Conservation (phyloP, 2,888 invertebrate species). For the Zaprionus lineosus region DNA sequence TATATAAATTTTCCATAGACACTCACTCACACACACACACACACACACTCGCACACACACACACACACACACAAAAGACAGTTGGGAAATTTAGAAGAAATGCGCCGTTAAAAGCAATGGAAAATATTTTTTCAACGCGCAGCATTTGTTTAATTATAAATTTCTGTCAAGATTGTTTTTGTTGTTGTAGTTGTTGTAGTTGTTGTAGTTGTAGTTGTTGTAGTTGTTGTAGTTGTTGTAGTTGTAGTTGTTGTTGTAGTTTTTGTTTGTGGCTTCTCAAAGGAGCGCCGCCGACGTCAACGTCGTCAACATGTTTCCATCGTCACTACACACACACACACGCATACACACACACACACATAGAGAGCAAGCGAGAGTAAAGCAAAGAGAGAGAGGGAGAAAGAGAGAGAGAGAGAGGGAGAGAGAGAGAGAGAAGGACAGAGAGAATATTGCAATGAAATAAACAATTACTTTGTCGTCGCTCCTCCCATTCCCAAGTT, state of each 20-base stretch:
- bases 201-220: not conserved
- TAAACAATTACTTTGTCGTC: constrained; percentile 63
- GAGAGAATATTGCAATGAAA: constrained; percentile 64
- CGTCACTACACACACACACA: constrained; percentile 23
- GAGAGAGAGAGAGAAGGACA: not conserved
- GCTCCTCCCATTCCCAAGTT: constrained; percentile 21
- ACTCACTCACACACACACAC: constrained; percentile 21
- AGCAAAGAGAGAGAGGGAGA: no score
- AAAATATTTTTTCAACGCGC: constrained; percentile 70
- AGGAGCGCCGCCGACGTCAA: constrained; percentile 70
- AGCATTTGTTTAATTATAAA: constrained; percentile 76
- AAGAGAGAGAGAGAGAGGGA: not conserved
- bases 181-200: constrained; percentile 7
- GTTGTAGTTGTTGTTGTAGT: constrained; percentile 10
- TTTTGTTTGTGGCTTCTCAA: constrained; percentile 47
- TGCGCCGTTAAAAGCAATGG: constrained; percentile 67
- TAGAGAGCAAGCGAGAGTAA: no score
- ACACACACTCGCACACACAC: not conserved
- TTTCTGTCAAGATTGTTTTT: constrained; percentile 70
- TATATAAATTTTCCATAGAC: constrained; percentile 61
- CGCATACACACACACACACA: not conserved
- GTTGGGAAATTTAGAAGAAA: constrained; percentile 71
- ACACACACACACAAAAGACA: constrained; percentile 33
- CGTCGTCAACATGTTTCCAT: constrained; percentile 66
- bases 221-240: no score